These are phyloP conservation scores for Margaritifera margaritifera DNA, from an alignment of 2,888 invertebrate genomes.

Conservation along the genomic window DNA sequence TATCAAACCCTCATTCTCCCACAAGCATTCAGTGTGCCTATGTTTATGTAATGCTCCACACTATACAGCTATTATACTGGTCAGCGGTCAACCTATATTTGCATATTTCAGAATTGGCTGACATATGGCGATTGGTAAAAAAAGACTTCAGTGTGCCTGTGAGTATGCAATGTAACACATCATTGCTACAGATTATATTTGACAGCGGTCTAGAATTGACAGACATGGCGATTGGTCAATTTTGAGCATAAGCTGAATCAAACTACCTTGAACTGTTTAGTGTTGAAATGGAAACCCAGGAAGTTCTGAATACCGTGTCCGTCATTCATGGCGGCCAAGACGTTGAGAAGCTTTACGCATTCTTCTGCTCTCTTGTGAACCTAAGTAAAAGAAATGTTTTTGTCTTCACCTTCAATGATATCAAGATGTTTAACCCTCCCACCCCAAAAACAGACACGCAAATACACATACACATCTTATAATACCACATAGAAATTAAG, in stretches of 20 bases:
- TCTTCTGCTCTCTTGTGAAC: constrained; percentile 76
- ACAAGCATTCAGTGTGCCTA: no score
- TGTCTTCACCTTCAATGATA: background rate
- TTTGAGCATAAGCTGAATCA: background rate
- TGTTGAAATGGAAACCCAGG: constrained; percentile 71
- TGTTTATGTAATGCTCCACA: no score
- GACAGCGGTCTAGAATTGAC: background rate
- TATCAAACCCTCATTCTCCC: no score
- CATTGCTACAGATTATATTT: no score
- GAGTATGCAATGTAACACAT: no score
- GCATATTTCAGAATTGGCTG: no score
- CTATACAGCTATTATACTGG: no score
- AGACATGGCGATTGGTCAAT: background rate
- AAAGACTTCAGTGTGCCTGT: no score
- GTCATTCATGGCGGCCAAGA: constrained; percentile 75
- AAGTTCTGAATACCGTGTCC: constrained; percentile 75
- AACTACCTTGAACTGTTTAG: constrained; percentile 71
- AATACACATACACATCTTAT: background rate
- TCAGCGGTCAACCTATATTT: no score
- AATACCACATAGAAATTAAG: no score
- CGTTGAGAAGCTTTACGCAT: constrained; percentile 75
- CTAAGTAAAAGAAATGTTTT: constrained; percentile 61
- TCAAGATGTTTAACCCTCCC: background rate
- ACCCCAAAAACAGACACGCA: background rate
- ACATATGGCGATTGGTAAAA: no score